Base-by-base conservation (phyloP, 2,113 vertebrate genomes). In the Peromyscus maniculatus region DNA sequence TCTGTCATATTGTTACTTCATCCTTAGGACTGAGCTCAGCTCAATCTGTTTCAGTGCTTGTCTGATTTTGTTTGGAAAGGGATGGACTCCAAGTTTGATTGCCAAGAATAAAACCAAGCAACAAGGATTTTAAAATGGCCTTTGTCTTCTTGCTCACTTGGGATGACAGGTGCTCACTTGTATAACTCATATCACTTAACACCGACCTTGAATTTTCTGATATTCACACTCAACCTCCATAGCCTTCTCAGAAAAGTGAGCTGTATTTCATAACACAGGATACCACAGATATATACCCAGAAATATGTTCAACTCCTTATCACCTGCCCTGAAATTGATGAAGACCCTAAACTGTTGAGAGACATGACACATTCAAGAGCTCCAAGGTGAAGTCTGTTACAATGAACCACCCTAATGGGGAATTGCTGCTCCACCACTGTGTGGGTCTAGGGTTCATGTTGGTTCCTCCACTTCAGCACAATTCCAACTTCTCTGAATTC, bases 401-500 rank as follows among this genome's bases (percentile, higher is more conserved):
- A 52, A 52, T 0, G 83, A 59, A 24, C 43, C 94, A 64, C 71
- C 91, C 82, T 92, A 16, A 57, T 5, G 80, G 36, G 62, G 82
- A 17, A 91, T 1, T 77, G 43, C 52, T 91, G 43, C n/a, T 84
- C 78, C 69, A 79, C 5, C 86, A 5, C 26, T 2, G 0, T 49
- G 9, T 39, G 72, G 59, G 19, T 62, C 31, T 43, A 31, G 10
- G 92, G 86, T 84, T 79, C 16, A 9, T 11, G 17, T 91, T 46
- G 87, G 74, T 97, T 84, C 87, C 93, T 33, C 52, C 43, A 16
- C 89, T 71, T 96, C 75, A 98, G 89, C 93, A 97, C 46, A 86
- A 59, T 21, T 62, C 22, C 52, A 83, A 66, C 12, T 97, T 74
- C 22, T 91, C 94, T 46, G 9, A 96, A 39, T 22, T 87, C 83